Percentiles rank a stretch among this genome's conserved stretches.
Evolutionary conservation across 2,888 invertebrate genomes (phyloP).

Genomic region (Drosophila quinaria): DNA sequence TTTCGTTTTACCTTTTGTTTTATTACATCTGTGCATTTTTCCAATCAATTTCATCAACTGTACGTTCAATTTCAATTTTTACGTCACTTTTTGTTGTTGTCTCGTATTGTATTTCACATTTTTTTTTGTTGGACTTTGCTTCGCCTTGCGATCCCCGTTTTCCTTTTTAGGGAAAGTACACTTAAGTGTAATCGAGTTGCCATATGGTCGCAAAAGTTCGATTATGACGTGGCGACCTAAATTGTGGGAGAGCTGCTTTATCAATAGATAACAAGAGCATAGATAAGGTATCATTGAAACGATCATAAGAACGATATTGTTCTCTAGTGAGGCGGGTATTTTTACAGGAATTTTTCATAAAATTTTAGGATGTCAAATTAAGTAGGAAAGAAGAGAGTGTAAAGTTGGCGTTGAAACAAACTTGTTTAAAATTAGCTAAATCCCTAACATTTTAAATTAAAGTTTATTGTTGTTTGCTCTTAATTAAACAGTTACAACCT

Average conservation of each 20-base stretch:
- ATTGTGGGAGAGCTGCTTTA: neutral
- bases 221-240: slow-evolving; percentile 13
- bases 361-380: neutral
- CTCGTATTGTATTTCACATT: slow-evolving; percentile 11
- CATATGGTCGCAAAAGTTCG: slow-evolving; percentile 28
- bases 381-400: no score
- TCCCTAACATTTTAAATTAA: neutral
- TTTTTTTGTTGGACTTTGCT: slow-evolving; percentile 14
- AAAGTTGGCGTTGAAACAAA: no score
- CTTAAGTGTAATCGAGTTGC: neutral
- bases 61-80: slow-evolving; percentile 50
- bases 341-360: neutral
- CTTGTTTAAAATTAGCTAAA: neutral
- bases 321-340: neutral
- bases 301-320: neutral
- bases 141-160: slow-evolving; percentile 21
- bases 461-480: neutral
- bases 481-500: slow-evolving; percentile 13
- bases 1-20: slow-evolving; percentile 19
- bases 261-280: neutral
- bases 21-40: slow-evolving; percentile 52
- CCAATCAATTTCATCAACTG: slow-evolving; percentile 67
- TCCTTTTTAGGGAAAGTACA: slow-evolving; percentile 32
- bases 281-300: neutral
- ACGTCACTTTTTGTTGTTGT: slow-evolving; percentile 20